phyloP scores from a whole-genome alignment of 2,888 invertebrate species.

The Eucriotettix oculatus region DNA sequence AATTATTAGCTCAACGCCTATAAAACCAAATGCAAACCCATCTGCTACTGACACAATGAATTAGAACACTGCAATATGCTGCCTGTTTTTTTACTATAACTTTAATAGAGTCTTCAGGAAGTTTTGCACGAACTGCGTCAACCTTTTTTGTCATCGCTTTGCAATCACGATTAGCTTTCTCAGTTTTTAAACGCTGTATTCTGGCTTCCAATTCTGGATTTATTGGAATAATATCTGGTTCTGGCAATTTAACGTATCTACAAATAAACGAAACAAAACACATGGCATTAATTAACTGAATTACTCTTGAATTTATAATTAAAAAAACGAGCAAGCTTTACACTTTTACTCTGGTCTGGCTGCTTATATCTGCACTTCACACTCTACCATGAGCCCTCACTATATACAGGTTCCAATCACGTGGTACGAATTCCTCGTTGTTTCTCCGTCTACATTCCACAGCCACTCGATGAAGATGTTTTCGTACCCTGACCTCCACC shows the following conservation, averaged over 20 bases:
- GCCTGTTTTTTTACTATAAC: slow-evolving; percentile 68
- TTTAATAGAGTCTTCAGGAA: slow-evolving; percentile 65
- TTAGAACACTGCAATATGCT: slow-evolving; percentile 79
- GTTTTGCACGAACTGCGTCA: slow-evolving; percentile 44
- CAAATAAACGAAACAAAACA: no score
- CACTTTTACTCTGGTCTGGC: no score
- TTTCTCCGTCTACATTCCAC: no score
- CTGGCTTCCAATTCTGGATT: slow-evolving; percentile 72
- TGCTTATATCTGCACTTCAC: no score
- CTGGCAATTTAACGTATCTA: slow-evolving; percentile 54
- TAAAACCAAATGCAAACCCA: slow-evolving; percentile 91
- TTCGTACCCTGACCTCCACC: no score
- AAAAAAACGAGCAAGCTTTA: no score
- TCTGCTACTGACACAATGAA: slow-evolving; percentile 87
- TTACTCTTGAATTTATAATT: no score
- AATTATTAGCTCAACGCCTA: slow-evolving; percentile 69
- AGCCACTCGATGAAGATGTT: no score
- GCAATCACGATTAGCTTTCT: slow-evolving; percentile 68
- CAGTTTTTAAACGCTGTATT: slow-evolving; percentile 54
- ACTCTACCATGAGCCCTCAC: no score
- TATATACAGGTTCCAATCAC: no score
- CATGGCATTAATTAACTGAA: no score
- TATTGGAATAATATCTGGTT: slow-evolving; percentile 50
- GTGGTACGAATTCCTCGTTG: no score
- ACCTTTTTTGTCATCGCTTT: slow-evolving; percentile 76